These are phyloP conservation scores for Baryphthengus martii DNA, from an alignment of 2,113 vertebrate species.

Conservation along the genomic window DNA sequence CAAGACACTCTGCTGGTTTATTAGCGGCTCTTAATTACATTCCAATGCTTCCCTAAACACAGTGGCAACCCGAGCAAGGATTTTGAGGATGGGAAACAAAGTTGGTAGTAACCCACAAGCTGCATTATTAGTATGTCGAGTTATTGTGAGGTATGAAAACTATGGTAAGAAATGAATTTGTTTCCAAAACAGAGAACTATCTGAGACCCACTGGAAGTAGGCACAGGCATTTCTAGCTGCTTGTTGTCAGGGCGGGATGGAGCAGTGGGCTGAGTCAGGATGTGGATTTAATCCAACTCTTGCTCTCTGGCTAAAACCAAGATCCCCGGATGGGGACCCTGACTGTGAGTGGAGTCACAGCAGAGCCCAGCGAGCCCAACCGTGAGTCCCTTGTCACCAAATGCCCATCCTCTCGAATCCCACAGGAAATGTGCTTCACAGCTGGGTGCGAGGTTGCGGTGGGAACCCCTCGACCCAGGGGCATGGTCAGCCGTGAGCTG, in stretches of 20 bases:
- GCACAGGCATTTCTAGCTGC: not conserved
- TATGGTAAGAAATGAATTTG: not conserved
- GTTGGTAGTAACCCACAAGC: not conserved
- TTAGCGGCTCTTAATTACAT: not conserved
- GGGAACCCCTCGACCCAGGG: not conserved
- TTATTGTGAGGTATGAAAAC: not conserved
- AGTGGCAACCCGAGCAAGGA: not conserved
- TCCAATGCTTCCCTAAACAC: not conserved
- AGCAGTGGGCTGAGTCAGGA: not conserved
- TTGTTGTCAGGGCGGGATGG: not conserved
- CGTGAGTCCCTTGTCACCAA: not conserved
- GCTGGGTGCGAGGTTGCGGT: not conserved
- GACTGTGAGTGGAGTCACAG: fast-evolving
- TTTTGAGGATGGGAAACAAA: not conserved
- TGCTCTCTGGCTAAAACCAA: not conserved
- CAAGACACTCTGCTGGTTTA: not conserved
- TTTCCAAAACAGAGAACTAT: not conserved
- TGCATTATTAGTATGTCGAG: not conserved
- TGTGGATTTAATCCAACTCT: constrained; percentile 16
- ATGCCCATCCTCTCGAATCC: not conserved
- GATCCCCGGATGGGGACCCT: not conserved
- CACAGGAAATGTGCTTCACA: not conserved
- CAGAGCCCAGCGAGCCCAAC: not conserved
- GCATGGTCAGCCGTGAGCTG: fast-evolving
- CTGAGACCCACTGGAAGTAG: not conserved